Conservation (phyloP, 92 coral and sea anemone species). For the Porites cylindrica region DNA sequence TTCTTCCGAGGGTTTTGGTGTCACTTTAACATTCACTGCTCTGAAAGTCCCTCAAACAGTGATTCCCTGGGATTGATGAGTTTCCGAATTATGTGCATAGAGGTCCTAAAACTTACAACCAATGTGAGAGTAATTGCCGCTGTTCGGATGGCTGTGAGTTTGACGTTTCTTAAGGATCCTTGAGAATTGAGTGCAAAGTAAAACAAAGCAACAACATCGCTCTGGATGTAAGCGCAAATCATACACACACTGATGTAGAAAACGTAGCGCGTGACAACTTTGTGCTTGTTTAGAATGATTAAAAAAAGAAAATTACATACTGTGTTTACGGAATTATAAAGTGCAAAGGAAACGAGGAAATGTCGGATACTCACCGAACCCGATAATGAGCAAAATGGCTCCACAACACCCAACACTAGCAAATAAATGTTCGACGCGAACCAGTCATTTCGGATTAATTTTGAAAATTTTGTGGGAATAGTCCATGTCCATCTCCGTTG, state of each 20-base stretch:
- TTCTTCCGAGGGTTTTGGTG: too few species aligned
- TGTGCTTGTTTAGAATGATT: conserved; percentile 50
- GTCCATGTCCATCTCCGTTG: neutral
- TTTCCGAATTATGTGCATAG: conserved; percentile 54
- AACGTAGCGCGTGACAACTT: conserved; percentile 13
- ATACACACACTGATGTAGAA: conserved; percentile 27
- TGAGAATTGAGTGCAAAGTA: conserved; percentile 45
- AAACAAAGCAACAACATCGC: conserved; percentile 28
- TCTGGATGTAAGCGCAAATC: conserved; percentile 55
- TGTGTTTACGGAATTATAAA: conserved; percentile 17
- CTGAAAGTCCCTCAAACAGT: conserved; percentile 43
- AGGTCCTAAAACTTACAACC: conserved; percentile 36
- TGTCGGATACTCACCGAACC: too few species aligned
- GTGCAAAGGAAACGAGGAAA: neutral
- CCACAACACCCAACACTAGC: conserved; percentile 16
- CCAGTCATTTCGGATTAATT: conserved; percentile 50
- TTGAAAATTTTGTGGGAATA: conserved; percentile 19
- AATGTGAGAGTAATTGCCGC: conserved; percentile 42
- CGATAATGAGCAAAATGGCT: neutral
- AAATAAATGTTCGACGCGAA: conserved; percentile 39
- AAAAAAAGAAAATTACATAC: conserved; percentile 33
- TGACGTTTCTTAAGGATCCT: conserved; percentile 48
- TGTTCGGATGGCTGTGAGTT: conserved; percentile 43
- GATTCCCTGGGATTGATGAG: conserved; percentile 33
- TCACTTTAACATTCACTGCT: conserved; percentile 1